Percentiles rank a stretch among this genome's conserved stretches.
Conservation (phyloP, 2,797 vertebrate species). For the Pempheris klunzingeri region DNA sequence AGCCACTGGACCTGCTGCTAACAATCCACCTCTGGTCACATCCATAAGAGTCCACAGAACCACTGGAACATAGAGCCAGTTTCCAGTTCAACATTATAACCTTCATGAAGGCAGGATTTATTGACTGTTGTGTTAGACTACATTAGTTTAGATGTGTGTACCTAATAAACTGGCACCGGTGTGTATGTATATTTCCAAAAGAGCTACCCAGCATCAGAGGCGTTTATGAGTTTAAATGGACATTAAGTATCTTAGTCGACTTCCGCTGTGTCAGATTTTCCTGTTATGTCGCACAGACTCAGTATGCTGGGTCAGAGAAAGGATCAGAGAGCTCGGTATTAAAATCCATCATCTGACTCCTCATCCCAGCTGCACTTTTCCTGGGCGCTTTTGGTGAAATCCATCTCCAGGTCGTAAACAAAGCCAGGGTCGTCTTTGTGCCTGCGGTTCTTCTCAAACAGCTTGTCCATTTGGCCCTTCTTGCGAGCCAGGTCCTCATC, state of each 20-base stretch:
- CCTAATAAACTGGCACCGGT: background rate
- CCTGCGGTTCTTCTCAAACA: slow-evolving; percentile 93
- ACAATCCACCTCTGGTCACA: background rate
- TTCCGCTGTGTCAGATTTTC: background rate
- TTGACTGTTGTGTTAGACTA: background rate
- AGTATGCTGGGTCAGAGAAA: background rate
- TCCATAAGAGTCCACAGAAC: background rate
- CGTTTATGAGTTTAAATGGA: background rate
- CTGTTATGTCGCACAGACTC: background rate
- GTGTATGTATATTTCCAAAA: background rate
- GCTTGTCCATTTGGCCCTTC: slow-evolving; percentile 93
- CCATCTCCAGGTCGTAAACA: slow-evolving; percentile 91
- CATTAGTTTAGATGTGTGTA: background rate
- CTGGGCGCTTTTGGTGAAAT: slow-evolving; percentile 86
- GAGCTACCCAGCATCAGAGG: background rate
- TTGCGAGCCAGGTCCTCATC: slow-evolving; percentile 90
- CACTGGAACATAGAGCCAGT: background rate
- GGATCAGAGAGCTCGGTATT: too few species aligned
- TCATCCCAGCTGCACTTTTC: slow-evolving; percentile 94
- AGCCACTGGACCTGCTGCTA: background rate
- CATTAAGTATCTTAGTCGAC: background rate
- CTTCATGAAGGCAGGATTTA: background rate
- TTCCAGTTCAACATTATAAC: background rate
- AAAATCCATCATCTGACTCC: slow-evolving; percentile 90
- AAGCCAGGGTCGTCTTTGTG: slow-evolving; percentile 91